phyloP scores from a whole-genome alignment of 1,140 invertebrate genomes.

The Diabrotica virgifera region DNA sequence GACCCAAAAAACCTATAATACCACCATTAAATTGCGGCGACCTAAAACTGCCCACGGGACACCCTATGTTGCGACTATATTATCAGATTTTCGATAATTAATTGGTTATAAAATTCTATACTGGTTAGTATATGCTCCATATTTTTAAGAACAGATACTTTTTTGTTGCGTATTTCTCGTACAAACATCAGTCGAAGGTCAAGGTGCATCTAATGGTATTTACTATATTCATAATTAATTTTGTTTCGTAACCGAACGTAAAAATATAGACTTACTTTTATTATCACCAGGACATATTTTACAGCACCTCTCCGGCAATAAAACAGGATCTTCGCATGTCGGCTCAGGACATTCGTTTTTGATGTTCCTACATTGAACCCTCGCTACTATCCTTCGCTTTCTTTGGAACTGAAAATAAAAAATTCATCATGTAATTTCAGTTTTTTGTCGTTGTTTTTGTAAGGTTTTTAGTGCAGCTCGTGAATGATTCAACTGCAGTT shows the following conservation, averaged over 20 bases:
- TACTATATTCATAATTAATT: background rate
- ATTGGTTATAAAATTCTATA: too few species aligned
- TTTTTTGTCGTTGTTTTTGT: background rate
- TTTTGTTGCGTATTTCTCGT: too few species aligned
- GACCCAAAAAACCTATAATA: too few species aligned
- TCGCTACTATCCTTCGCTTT: slow-evolving; percentile 79
- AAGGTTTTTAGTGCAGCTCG: background rate
- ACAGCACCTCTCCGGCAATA: slow-evolving; percentile 81
- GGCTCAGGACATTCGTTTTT: slow-evolving; percentile 87
- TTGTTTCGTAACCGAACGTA: background rate
- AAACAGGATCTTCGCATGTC: slow-evolving; percentile 79
- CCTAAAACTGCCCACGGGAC: too few species aligned
- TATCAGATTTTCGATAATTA: too few species aligned
- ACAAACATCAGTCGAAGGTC: too few species aligned
- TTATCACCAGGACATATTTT: slow-evolving; percentile 81
- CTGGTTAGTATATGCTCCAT: too few species aligned
- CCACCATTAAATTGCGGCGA: too few species aligned
- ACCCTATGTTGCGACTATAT: too few species aligned
- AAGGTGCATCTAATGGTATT: too few species aligned
- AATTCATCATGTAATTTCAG: slow-evolving; percentile 15
- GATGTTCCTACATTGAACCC: slow-evolving; percentile 83
- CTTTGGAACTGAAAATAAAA: slow-evolving; percentile 72
- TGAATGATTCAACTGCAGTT: background rate
- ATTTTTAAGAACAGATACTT: too few species aligned
- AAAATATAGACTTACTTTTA: slow-evolving; percentile 61